Percentiles rank a stretch among this genome's conserved stretches.
These are phyloP conservation scores for Hydrotaea diabolus DNA, from an alignment of 2,888 invertebrate genomes.

Conservation along the genomic window DNA sequence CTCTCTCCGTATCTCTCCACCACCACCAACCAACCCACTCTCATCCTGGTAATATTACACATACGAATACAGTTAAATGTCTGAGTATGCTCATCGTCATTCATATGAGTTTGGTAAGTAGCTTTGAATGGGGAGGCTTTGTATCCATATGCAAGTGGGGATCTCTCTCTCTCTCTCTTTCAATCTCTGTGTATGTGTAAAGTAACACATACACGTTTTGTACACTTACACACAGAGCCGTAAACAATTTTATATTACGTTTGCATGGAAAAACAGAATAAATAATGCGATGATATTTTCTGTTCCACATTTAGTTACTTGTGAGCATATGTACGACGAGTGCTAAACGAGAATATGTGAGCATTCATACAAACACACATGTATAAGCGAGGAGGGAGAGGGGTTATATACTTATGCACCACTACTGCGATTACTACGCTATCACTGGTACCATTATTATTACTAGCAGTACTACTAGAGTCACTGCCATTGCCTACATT, in stretches of 20 bases:
- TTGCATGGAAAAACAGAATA: slow-evolving; percentile 52
- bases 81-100: neutral
- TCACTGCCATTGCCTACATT: too few relatives aligned
- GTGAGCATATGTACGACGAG: slow-evolving; percentile 21
- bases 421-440: neutral
- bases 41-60: neutral
- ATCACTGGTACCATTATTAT: neutral
- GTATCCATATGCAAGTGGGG: neutral
- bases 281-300: slow-evolving; percentile 46
- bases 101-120: slow-evolving; percentile 26
- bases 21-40: neutral
- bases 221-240: slow-evolving; percentile 28
- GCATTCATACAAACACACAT: neutral
- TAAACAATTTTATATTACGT: slow-evolving; percentile 52
- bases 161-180: neutral
- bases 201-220: neutral
- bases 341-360: neutral
- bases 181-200: slow-evolving; percentile 3
- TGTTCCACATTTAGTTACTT: slow-evolving; percentile 25
- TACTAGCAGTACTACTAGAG: neutral
- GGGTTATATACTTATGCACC: slow-evolving; percentile 1
- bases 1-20: neutral
- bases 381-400: neutral
- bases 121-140: slow-evolving; percentile 8
- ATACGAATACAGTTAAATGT: neutral